Evolutionary conservation across 2,888 invertebrate species (phyloP), one percentile per base, ranked within the genome.

Genomic region (Cerastis leucographa): DNA sequence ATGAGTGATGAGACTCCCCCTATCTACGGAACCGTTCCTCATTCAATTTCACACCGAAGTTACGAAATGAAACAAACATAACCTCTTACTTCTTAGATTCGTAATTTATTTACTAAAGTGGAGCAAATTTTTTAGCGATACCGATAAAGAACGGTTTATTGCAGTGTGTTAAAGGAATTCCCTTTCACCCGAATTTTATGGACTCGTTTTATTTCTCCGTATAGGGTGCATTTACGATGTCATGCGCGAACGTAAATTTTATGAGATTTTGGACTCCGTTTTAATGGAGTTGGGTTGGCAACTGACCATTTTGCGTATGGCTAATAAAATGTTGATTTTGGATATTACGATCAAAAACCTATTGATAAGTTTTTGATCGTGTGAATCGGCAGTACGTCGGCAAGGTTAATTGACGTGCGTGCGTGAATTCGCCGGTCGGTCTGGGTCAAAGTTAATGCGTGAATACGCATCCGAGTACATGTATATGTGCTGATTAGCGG

Each of bases 221-320:
- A 91, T 91, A 88, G 92, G 89, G 90, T 92, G 92, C 91, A 93
- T 96, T 96, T 95, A 96, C 94, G 94, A 92, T 89, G 91, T 92
- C 93, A 94, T 93, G 93, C 90, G 94, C 89, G 91, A 90, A 92
- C 92, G 90, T 95, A 95, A 95, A 94, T 91, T 95, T 96, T 95
- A 95, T 93, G 92, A 89, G 90, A 92, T 92, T 93, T 93, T 87
- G 91, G 91, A 92, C 92, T 90, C 91, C 88, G 89, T 92, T 94
- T 94, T 94, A 92, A 95, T 94, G 90, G 92, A 92, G 82, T 90
- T 76, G 85, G 88, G 87, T 88, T 89, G 85, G 88, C 86, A 88
- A 90, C 90, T 90, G 92, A 90, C 91, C 91, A 90, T 91, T 90
- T 93, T 92, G 92, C 91, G 91, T 89, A 85, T 85, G 82, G 85